Evolutionary conservation across 2,888 invertebrate genomes (phyloP), one percentile per base, ranked within the genome.

Genomic region (Pollenia griseotomentosa): DNA sequence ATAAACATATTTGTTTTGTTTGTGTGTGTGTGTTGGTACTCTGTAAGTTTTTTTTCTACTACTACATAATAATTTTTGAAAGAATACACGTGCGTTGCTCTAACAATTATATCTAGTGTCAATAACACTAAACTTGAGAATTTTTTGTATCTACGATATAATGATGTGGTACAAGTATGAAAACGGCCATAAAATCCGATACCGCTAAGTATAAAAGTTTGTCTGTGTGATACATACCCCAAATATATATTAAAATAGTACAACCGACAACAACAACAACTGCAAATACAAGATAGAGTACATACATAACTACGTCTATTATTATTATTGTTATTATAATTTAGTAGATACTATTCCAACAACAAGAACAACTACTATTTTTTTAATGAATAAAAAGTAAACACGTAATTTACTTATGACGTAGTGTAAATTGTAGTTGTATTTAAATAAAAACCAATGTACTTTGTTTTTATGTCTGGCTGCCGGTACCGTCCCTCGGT

Each of bases 321-420:
- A 57, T 57, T 57, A 33, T 33, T 33, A 33, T 33, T 33, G 1
- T 33, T 33, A 33, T 33, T 2, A 1, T 33, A 4, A 33, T 2
- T 33, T 23, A 1, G 2, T 23, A 73, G 2, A 59, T 59, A 61
- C 16, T 40, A 74, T 11, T 40, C 1, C 59, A 42, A 40, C 19
- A 53, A 51, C 11, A 68, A 79, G 19, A 48, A 44, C 23, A 57
- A 53, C 46, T 61, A 51, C 9, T 40, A 40, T 16, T 40, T 9
- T 59, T 51, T 40, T 8, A 78, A 19, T 14, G 16, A 51, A 61
- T 51, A 44, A 63, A 1, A 40, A 68, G 10, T 51, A 57, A 55
- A 44, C 40, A 70, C 40, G 14, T 73, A 66, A 83, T 74, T 84
- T 79, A 55, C 19, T 42, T 83, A 61, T 85, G 84, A 80, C 84